Evolutionary conservation across 2,888 invertebrate species (phyloP).

Genomic region (Orgyia antiqua): DNA sequence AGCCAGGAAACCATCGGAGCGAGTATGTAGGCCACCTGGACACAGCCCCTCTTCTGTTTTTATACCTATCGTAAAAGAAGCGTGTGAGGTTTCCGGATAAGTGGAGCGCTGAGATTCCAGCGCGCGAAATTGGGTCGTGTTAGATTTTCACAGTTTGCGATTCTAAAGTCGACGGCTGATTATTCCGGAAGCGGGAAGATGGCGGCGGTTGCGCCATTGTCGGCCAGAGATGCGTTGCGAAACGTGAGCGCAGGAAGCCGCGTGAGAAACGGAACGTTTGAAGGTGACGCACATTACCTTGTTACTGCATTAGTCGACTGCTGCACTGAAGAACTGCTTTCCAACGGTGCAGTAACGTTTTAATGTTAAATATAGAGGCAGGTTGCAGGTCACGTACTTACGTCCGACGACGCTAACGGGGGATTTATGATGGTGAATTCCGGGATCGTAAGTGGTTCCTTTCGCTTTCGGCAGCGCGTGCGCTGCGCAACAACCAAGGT

Average conservation of each 20-base stretch:
- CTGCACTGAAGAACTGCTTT: slow-evolving; percentile 39
- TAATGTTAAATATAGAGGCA: slow-evolving; percentile 26
- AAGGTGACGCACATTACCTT: slow-evolving; percentile 49
- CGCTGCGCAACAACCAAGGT: slow-evolving; percentile 70
- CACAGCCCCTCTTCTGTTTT: slow-evolving; percentile 48
- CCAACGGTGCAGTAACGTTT: slow-evolving; percentile 36
- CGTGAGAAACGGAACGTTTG: slow-evolving; percentile 46
- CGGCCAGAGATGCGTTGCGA: slow-evolving; percentile 45
- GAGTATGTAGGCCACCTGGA: slow-evolving; percentile 68
- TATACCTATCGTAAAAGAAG: slow-evolving; percentile 57
- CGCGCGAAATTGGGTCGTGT: slow-evolving; percentile 53
- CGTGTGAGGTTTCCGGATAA: slow-evolving; percentile 63
- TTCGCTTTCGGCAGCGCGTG: slow-evolving; percentile 71
- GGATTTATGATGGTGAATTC: slow-evolving; percentile 38
- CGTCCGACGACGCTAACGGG: slow-evolving; percentile 33
- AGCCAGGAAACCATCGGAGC: slow-evolving; percentile 68
- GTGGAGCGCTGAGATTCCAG: slow-evolving; percentile 58
- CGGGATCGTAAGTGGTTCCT: slow-evolving; percentile 53
- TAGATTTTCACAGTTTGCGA: slow-evolving; percentile 40
- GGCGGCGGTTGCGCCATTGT: slow-evolving; percentile 45
- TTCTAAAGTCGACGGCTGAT: slow-evolving; percentile 31
- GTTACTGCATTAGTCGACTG: slow-evolving; percentile 7
- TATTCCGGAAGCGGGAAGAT: slow-evolving; percentile 55
- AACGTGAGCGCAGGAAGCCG: slow-evolving; percentile 48
- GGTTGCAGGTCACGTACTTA: slow-evolving; percentile 66